phyloP scores from a whole-genome alignment of 2,888 invertebrate genomes.

The Troilus luridus region DNA sequence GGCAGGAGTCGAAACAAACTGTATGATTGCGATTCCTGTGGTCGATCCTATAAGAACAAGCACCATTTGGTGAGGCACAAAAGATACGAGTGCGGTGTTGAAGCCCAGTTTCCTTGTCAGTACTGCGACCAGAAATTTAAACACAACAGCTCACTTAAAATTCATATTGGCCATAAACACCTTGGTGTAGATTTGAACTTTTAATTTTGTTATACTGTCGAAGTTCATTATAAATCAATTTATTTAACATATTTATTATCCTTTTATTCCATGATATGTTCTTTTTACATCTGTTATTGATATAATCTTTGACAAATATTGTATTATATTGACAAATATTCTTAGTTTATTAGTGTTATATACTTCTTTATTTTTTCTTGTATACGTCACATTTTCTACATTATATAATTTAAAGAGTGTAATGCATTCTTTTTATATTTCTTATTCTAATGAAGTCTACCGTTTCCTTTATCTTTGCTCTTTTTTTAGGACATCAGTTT shows the following conservation, averaged over 20 bases:
- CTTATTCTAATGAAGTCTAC: neutral
- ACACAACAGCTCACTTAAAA: constrained; percentile 50
- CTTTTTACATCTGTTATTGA: neutral
- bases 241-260: neutral
- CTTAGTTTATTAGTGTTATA: neutral
- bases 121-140: constrained; percentile 41
- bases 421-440: neutral
- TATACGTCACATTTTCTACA: neutral
- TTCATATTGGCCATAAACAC: constrained; percentile 54
- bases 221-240: neutral
- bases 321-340: neutral
- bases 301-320: too few relatives aligned
- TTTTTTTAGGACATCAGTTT: neutral
- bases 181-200: constrained; percentile 27
- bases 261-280: neutral
- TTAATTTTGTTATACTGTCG: constrained; percentile 4
- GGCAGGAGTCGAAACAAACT: neutral
- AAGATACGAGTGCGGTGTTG: constrained; percentile 57
- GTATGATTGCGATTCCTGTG: constrained; percentile 50
- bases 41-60: constrained; percentile 53
- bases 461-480: constrained; percentile 22
- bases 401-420: neutral
- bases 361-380: neutral
- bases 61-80: constrained; percentile 56
- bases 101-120: constrained; percentile 51